Evolutionary conservation across 2,888 invertebrate species (phyloP), one percentile per base, ranked within the genome.

Genomic region (Dimorphilus gyrociliatus): DNA sequence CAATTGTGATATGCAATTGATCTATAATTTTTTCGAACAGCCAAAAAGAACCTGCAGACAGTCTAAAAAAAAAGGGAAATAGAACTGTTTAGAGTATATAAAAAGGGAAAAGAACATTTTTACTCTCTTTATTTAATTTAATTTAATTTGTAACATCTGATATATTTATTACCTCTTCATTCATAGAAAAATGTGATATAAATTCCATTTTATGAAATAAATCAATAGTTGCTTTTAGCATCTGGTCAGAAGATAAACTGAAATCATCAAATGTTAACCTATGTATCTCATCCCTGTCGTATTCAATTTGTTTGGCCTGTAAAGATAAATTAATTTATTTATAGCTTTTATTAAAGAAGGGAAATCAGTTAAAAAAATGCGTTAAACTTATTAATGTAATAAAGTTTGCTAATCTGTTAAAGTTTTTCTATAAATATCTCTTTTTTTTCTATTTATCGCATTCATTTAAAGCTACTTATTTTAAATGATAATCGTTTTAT

Each of bases 1-100:
- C 86, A 88, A 62, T 88, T 88, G 64, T 88, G 88, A 59, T 88
- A 88, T 19, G 81, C 84, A 33, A 88, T 82, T 60, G 84, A 81
- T 44, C 88, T 72, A 66, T 88, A 88, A 60, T 88, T 88, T 63
- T 86, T 86, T 68, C 84, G 82, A 1, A 88, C 84, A 44, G 85
- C 85, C 42, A 85, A 67, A 47, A 86, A 61, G 84, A 85, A 69
- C 18, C 66, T 51, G 41, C 63, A 61, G 33, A 69, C 39, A 2
- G 63, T 64, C 68, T 68, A 54, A 4, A 52, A 40, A 23, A 29
- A 36, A 30, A 25, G n/a, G n/a, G n/a, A n/a, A n/a, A n/a, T n/a
- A n/a, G n/a, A n/a, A n/a, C n/a, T n/a, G n/a, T n/a, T n/a, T n/a
- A n/a, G n/a, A n/a, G n/a, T n/a, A n/a, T n/a, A n/a, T n/a, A n/a